Evolutionary conservation across 1,140 invertebrate species (phyloP), one percentile per base, ranked within the genome.

Genomic region (Brachionus rotundiformis): DNA sequence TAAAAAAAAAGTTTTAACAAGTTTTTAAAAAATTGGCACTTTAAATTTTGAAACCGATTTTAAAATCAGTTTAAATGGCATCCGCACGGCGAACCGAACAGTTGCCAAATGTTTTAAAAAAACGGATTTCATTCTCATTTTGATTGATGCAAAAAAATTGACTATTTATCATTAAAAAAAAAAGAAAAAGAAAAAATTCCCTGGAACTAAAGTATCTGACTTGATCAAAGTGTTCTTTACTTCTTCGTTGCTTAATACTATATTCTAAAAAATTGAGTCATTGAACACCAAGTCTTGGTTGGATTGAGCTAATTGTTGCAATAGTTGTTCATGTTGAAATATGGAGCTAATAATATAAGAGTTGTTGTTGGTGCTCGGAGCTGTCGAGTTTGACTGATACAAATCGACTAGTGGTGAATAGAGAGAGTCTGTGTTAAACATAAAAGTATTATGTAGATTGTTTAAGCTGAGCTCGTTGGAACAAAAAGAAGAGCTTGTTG

Each of bases 261-360:
- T n/a, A n/a, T 54, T 68, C 33, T 68, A 68, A 68, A 68, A 68
- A 36, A 68, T 68, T 36, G 63, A 68, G 33, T 68, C 63, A 68
- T 68, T 68, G 31, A 68, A 68, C 31, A 68, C 63, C 13, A 68
- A 68, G 31, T 68, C 68, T 13, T 73, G 68, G 16, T 73, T 73
- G 8, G 68, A 25, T 73, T 41, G 36, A 44, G 36, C n/a, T 73
- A 73, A 73, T 25, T 73, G 33, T 44, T 73, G 33, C 36, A 73
- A 73, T 44, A 73, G 41, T 79, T 79, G 76, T 79, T 79, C 76
- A 79, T 79, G 59, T 54, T 79, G 76, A 79, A 79, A 79, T 54
- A 79, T 54, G 16, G 47, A 63, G 47, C 59, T 79, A 6, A 79
- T 19, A 3, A 79, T 63, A n/a, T 79, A 47, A 54, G 31, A 59